Conservation (phyloP, 1,140 invertebrate genomes). For the Homarus americanus region DNA sequence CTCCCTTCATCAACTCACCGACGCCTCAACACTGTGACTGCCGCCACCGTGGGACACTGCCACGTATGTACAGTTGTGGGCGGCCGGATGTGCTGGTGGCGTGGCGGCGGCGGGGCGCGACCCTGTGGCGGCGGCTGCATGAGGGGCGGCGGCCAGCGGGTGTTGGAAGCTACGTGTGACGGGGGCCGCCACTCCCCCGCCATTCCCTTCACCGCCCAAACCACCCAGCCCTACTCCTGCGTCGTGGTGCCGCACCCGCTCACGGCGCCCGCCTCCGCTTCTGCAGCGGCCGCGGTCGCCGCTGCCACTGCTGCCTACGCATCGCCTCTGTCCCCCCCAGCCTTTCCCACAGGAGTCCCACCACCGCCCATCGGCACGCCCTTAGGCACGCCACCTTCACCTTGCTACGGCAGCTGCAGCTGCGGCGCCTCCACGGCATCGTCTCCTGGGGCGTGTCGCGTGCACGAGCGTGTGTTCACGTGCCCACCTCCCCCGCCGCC, state of each 20-base stretch:
- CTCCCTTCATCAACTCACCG: no score
- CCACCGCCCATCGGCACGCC: slow-evolving; percentile 76
- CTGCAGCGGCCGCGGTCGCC: slow-evolving; percentile 29
- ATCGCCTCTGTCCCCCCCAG: slow-evolving; percentile 58
- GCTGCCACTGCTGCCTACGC: slow-evolving; percentile 46
- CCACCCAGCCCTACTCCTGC: slow-evolving; percentile 45
- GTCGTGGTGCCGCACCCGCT: slow-evolving; percentile 49
- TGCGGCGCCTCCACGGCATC: slow-evolving; percentile 68
- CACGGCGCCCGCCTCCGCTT: slow-evolving; percentile 33
- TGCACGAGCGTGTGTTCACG: slow-evolving; percentile 67
- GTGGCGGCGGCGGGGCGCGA: slow-evolving; percentile 53
- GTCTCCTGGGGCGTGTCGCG: slow-evolving; percentile 67
- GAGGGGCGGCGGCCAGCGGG: slow-evolving; percentile 67
- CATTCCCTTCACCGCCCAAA: slow-evolving; percentile 26
- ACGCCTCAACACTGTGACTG: no score
- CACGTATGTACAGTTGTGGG: slow-evolving; percentile 17
- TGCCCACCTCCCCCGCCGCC: slow-evolving; percentile 67
- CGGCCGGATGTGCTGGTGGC: slow-evolving; percentile 33
- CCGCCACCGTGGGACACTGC: neutral
- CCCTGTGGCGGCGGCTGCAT: slow-evolving; percentile 61
- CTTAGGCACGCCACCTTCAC: slow-evolving; percentile 76
- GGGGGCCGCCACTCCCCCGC: slow-evolving; percentile 60
- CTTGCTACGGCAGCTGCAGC: slow-evolving; percentile 65
- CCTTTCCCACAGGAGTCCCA: slow-evolving; percentile 75
- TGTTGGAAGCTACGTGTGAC: slow-evolving; percentile 57